A percentile compares a stretch with the other conserved stretches of the same genome.
Conservation (phyloP, 2,113 vertebrate species). For the Callithrix jacchus region DNA sequence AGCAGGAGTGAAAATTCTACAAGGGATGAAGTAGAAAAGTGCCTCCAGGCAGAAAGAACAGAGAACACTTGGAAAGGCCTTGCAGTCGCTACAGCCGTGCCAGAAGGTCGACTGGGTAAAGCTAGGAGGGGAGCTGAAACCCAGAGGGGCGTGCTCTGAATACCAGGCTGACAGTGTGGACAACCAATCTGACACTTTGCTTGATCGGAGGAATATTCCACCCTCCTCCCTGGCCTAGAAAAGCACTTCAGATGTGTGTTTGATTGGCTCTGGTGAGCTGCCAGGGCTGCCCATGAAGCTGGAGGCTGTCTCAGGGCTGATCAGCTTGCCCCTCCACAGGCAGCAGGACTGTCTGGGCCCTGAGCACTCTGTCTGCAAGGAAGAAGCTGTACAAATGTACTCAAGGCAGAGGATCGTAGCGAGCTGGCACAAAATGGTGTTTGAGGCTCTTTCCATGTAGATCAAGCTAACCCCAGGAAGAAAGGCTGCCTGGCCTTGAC, state of each 20-base stretch:
- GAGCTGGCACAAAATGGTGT: neutral
- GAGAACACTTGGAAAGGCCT: neutral
- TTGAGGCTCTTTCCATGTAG: neutral
- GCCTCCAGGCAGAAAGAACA: neutral
- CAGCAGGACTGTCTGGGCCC: neutral
- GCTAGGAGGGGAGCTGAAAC: neutral
- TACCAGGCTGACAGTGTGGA: neutral
- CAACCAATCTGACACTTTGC: too few species aligned
- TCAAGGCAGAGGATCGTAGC: neutral
- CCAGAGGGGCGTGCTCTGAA: neutral
- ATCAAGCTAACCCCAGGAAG: neutral
- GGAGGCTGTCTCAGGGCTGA: neutral
- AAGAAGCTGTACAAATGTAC: neutral
- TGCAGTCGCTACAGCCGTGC: too few species aligned
- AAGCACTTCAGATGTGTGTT: neutral
- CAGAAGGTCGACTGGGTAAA: rapidly evolving
- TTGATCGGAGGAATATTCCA: neutral
- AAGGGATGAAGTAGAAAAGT: neutral
- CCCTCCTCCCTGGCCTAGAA: neutral
- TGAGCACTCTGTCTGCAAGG: neutral
- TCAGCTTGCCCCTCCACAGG: rapidly evolving
- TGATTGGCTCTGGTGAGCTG: neutral
- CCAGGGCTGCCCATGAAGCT: neutral
- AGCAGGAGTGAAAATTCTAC: neutral
- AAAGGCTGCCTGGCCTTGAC: neutral